phyloP scores from a whole-genome alignment of 2,113 vertebrate genomes.

The Indri indri region DNA sequence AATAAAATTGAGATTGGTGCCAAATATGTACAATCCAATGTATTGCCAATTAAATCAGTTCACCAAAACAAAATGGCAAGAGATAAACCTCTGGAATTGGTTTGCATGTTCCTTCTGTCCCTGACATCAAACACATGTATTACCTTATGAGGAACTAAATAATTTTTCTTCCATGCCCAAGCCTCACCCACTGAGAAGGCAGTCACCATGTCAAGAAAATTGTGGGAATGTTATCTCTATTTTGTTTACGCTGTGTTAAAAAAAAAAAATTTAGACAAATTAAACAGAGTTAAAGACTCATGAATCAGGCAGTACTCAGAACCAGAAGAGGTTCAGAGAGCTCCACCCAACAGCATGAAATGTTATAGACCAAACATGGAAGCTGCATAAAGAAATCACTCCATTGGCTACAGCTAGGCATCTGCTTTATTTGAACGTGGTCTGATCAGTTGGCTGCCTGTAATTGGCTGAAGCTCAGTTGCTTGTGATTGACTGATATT shows the following conservation, averaged over 20 bases:
- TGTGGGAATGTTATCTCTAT: neutral
- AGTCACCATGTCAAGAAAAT: neutral
- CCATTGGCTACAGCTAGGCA: neutral
- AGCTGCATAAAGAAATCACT: neutral
- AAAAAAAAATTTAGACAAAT: neutral
- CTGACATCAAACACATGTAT: neutral
- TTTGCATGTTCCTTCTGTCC: neutral
- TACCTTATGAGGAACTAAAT: neutral
- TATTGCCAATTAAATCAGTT: conserved; percentile 36
- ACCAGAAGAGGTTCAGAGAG: neutral
- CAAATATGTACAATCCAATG: neutral
- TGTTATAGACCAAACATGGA: neutral
- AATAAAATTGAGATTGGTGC: neutral
- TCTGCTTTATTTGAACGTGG: neutral
- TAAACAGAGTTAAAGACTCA: neutral
- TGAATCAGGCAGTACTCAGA: neutral
- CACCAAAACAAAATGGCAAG: neutral
- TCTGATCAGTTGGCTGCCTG: neutral
- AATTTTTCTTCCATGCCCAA: neutral
- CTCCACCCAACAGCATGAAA: neutral
- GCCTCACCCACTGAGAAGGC: neutral
- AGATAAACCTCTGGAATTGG: neutral
- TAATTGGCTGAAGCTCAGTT: neutral
- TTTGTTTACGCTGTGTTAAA: neutral
- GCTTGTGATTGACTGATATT: neutral